Percentiles rank a stretch among this genome's conserved stretches.
Conservation (phyloP, 2,113 vertebrate genomes). For the Ursus arctos region DNA sequence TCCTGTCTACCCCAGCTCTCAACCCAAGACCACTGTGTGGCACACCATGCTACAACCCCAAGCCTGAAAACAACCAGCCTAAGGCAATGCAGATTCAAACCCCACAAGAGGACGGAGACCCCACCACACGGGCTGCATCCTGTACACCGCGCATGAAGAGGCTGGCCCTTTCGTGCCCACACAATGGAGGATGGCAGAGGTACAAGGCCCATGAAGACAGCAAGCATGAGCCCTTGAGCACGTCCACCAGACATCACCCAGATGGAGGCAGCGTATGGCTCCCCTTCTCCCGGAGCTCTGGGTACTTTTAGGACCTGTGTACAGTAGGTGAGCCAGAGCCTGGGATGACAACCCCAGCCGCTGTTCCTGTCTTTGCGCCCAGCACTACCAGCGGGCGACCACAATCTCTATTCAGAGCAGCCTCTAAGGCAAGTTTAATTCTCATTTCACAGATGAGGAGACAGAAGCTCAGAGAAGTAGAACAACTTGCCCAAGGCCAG, state of each 20-base stretch:
- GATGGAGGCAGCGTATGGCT: neutral
- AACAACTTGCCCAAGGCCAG: neutral
- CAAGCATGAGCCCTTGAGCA: too few species aligned
- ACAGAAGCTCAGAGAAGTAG: neutral
- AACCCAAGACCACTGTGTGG: rapidly evolving
- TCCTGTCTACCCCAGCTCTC: neutral
- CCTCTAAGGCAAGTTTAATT: neutral
- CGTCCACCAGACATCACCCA: neutral
- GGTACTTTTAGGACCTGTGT: neutral
- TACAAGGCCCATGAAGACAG: neutral
- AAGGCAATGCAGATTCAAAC: neutral
- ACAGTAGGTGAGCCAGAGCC: neutral
- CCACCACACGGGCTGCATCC: rapidly evolving
- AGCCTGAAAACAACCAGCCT: neutral
- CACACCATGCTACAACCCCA: neutral
- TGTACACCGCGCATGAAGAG: neutral
- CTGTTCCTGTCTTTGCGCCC: neutral
- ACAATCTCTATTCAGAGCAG: neutral
- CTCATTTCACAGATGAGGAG: neutral
- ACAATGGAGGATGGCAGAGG: neutral
- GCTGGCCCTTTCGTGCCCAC: neutral
- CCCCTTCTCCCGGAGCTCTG: neutral
- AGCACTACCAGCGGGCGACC: neutral
- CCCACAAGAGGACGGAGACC: neutral
- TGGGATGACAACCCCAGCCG: neutral